Percentiles rank a stretch among this genome's conserved stretches.
Evolutionary conservation across 2,113 vertebrate species (phyloP).

Genomic region (Perccottus glenii): DNA sequence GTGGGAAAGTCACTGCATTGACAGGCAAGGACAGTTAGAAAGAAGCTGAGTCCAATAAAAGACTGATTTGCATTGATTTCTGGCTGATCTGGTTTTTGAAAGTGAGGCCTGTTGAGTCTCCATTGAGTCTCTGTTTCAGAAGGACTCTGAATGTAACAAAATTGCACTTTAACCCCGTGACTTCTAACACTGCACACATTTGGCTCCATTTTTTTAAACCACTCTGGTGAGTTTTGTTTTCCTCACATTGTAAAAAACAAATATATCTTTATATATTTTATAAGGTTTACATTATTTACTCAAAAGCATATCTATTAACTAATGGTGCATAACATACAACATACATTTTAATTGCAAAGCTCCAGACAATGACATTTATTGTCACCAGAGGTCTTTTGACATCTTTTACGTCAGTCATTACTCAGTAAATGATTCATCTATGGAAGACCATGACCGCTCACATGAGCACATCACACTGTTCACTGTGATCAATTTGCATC

Average conservation of each 20-base stretch:
- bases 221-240: background rate
- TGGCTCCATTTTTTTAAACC: background rate
- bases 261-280: background rate
- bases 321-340: slow-evolving; percentile 1
- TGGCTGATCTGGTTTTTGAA: slow-evolving; percentile 13
- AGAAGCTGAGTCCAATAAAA: slow-evolving; percentile 14
- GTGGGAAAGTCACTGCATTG: background rate
- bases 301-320: slow-evolving; percentile 2
- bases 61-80: slow-evolving; percentile 29
- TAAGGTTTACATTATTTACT: slow-evolving; percentile 6
- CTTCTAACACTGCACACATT: slow-evolving; percentile 14
- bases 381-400: slow-evolving; percentile 9
- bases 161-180: slow-evolving; percentile 22
- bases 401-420: background rate
- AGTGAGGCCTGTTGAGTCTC: slow-evolving; percentile 12
- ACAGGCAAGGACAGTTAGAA: background rate
- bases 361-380: background rate
- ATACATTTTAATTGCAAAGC: slow-evolving; percentile 14
- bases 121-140: slow-evolving; percentile 33
- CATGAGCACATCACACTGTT: too few relatives aligned
- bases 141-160: slow-evolving; percentile 1
- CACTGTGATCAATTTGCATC: background rate
- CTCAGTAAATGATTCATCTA: background rate
- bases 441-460: too few relatives aligned
- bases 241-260: background rate